Evolutionary conservation across 2,113 vertebrate species (phyloP).

Genomic region (Triplophysa dalaica): DNA sequence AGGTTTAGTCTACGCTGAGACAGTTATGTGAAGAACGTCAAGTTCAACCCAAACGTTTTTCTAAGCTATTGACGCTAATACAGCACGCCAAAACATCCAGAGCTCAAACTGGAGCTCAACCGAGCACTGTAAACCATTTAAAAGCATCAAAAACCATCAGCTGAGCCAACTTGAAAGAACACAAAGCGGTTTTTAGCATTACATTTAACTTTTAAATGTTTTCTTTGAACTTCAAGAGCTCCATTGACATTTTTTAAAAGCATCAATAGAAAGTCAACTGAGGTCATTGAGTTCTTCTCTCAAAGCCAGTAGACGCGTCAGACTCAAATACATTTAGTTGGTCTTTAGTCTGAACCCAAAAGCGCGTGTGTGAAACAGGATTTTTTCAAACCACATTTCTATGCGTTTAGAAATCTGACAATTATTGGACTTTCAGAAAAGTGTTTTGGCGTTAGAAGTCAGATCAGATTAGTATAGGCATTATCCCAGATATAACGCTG

Average conservation of each 20-base stretch:
- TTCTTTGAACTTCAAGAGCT: too few species aligned
- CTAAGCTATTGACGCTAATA: neutral
- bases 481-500: neutral
- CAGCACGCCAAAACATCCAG: neutral
- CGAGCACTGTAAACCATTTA: too few species aligned
- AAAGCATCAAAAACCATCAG: too few species aligned
- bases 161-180: neutral
- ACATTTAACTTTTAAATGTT: too few species aligned
- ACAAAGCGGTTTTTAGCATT: too few species aligned
- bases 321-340: conserved; percentile 4
- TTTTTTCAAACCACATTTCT: neutral
- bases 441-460: neutral
- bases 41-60: neutral
- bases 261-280: too few species aligned
- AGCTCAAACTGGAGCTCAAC: neutral
- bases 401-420: neutral
- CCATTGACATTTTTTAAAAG: too few species aligned
- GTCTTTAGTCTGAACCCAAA: neutral
- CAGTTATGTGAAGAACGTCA: conserved; percentile 26
- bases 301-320: neutral
- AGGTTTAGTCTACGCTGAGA: conserved; percentile 36
- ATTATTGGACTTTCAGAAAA: neutral
- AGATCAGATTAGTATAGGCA: neutral
- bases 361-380: neutral
- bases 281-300: too few species aligned